Conservation (phyloP, 2,113 vertebrate species). For the Microcebus jonahi region DNA sequence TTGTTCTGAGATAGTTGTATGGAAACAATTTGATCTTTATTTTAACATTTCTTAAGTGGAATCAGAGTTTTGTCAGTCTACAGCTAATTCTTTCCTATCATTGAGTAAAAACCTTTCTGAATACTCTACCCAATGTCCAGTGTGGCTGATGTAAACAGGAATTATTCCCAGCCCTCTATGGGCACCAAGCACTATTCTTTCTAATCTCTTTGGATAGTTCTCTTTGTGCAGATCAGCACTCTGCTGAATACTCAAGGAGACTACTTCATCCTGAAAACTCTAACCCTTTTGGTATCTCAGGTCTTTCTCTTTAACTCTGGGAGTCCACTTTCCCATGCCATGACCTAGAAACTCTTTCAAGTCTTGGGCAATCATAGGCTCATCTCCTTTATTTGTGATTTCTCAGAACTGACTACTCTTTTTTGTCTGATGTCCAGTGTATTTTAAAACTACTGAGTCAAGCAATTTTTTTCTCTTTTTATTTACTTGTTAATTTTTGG, state of each 20-base stretch:
- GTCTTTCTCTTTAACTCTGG: background rate
- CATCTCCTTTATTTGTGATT: background rate
- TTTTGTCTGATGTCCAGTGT: background rate
- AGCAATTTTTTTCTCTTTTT: background rate
- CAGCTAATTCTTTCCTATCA: background rate
- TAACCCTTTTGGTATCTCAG: background rate
- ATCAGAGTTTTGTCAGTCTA: background rate
- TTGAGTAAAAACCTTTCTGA: background rate
- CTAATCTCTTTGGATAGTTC: background rate
- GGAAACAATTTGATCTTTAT: background rate
- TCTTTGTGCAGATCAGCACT: background rate
- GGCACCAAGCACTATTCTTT: background rate
- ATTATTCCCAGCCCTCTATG: background rate
- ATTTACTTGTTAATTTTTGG: background rate
- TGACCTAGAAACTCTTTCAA: background rate
- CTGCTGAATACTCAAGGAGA: too few species aligned
- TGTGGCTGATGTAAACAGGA: background rate
- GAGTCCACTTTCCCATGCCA: background rate
- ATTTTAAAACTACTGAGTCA: background rate
- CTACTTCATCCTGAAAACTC: background rate
- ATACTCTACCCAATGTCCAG: too few species aligned
- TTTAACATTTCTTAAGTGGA: background rate
- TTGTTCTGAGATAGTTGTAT: background rate
- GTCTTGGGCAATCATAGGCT: background rate
- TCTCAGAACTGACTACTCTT: background rate